Percentiles rank a stretch among this genome's conserved stretches.
Conservation (phyloP, 1,140 invertebrate species). For the Polypedilum vanderplanki region DNA sequence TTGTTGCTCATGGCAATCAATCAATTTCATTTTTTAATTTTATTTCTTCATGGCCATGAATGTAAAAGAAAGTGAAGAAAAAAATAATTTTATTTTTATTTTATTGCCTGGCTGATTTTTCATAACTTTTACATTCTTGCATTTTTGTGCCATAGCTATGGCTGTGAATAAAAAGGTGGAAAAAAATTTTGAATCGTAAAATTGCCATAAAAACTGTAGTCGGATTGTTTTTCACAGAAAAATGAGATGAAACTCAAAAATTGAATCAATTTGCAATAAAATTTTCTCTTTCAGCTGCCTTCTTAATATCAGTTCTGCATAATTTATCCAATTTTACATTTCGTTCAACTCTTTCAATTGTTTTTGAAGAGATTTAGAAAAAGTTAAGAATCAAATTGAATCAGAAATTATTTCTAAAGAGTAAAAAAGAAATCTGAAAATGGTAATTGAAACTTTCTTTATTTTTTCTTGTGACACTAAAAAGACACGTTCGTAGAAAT, state of each 20-base stretch:
- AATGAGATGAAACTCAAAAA: slow-evolving; percentile 3
- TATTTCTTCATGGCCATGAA: background rate
- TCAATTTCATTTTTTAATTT: background rate
- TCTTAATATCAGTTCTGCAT: slow-evolving; percentile 10
- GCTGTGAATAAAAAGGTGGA: background rate
- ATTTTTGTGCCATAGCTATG: background rate
- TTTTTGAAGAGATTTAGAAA: background rate
- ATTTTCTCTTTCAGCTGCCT: background rate
- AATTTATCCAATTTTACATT: slow-evolving; percentile 3
- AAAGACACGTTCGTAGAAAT: background rate
- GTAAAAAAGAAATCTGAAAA: background rate
- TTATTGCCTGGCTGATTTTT: background rate
- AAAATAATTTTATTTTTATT: background rate
- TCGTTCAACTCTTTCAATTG: background rate
- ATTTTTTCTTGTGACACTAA: background rate
- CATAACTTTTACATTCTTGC: background rate
- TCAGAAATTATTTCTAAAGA: background rate
- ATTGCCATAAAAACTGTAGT: background rate
- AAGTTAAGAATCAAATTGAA: background rate
- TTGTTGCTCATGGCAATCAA: slow-evolving; percentile 11
- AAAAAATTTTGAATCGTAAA: background rate
- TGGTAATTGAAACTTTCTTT: background rate
- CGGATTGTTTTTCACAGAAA: background rate
- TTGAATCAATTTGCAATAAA: slow-evolving; percentile 14
- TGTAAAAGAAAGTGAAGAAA: no score